Conservation (phyloP, 2,113 vertebrate species). For the Fregata magnificens region DNA sequence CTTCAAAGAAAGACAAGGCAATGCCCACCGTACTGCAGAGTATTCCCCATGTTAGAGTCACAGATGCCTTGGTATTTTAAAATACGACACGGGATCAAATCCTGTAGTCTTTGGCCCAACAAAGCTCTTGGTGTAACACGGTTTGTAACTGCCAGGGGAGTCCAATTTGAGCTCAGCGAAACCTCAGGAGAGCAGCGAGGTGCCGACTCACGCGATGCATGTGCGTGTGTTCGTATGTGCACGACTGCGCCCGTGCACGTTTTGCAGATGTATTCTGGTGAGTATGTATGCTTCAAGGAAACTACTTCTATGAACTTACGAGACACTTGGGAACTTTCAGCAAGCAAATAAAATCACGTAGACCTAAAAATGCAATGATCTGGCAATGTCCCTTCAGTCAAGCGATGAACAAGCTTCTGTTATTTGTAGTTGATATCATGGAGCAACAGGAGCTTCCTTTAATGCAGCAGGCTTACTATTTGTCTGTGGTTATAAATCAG, state of each 20-base stretch:
- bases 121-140: not conserved
- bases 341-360: not conserved
- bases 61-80: not conserved
- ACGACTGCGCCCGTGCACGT: accelerated
- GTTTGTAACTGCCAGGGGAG: not conserved
- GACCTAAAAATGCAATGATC: not conserved
- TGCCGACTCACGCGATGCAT: accelerated
- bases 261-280: not conserved
- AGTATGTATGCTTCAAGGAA: not conserved
- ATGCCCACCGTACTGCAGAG: not conserved
- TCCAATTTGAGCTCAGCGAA: not conserved
- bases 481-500: not conserved
- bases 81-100: not conserved
- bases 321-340: not conserved
- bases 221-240: not conserved
- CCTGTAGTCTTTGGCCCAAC: not conserved
- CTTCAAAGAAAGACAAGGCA: not conserved
- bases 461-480: not conserved
- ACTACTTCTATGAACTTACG: not conserved
- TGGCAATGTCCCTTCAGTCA: not conserved
- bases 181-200: not conserved
- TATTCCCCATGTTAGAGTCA: not conserved
- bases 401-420: not conserved
- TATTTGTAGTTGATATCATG: not conserved
- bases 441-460: not conserved